Conservation (phyloP, 37 sponge, comb jelly and placozoan species). For the Chondrosia reniformis region DNA sequence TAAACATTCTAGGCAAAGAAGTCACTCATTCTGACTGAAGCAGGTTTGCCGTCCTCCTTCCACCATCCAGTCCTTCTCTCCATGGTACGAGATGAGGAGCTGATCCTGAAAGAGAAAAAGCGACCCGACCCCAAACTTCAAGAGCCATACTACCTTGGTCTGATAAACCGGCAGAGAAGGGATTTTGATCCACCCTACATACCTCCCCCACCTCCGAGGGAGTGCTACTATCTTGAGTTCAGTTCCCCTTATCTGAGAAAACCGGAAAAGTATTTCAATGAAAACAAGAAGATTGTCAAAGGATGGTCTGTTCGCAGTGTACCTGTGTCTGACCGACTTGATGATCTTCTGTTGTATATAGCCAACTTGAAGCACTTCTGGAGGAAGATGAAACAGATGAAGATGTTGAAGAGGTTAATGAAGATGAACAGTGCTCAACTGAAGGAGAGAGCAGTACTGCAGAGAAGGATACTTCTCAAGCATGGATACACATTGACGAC, state of each 20-base stretch:
- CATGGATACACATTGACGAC: background rate
- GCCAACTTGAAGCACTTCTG: no score
- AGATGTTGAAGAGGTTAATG: constrained; percentile 27
- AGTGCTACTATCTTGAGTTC: constrained; percentile 36
- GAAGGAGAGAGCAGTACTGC: no score
- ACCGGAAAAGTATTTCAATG: background rate
- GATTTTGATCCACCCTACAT: constrained; percentile 15
- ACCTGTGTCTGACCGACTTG: no score
- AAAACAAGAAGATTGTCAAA: background rate
- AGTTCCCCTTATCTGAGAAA: constrained; percentile 4
- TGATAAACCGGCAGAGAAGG: constrained; percentile 18
- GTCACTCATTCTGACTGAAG: background rate
- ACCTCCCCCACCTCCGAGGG: constrained; percentile 36
- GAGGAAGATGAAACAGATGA: no score
- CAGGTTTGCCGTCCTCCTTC: constrained; percentile 20
- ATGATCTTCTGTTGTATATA: no score
- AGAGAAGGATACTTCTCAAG: no score
- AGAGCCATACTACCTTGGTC: constrained; percentile 61
- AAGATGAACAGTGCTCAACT: no score
- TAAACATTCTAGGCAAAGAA: background rate
- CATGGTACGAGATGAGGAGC: constrained; percentile 61
- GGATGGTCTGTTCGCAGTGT: constrained; percentile 36
- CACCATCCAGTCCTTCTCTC: constrained; percentile 56
- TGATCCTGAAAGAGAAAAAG: constrained; percentile 54
- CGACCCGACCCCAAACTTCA: constrained; percentile 64